Percentiles rank a stretch among this genome's conserved stretches.
phyloP scores from a whole-genome alignment of 2,888 invertebrate genomes.

The Chesias legatella region DNA sequence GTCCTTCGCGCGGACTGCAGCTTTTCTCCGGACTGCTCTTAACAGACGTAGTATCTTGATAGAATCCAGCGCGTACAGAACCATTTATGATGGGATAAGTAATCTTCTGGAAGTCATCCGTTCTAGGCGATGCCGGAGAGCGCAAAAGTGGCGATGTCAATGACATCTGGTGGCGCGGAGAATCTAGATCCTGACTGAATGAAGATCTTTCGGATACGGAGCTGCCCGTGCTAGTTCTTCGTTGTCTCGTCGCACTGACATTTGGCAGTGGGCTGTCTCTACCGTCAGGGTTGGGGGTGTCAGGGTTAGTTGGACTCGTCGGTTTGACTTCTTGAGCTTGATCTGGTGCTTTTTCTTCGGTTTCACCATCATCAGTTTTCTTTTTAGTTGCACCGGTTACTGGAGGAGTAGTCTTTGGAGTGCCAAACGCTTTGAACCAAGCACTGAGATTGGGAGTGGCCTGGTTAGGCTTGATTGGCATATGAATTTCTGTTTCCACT shows the following conservation, averaged over 20 bases:
- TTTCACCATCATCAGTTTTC: conserved; percentile 79
- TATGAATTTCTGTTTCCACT: conserved; percentile 61
- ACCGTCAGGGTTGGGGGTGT: conserved; percentile 65
- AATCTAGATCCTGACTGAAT: conserved; percentile 88
- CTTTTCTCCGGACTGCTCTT: conserved; percentile 92
- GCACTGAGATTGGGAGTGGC: conserved; percentile 93
- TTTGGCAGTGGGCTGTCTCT: conserved; percentile 64
- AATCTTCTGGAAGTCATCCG: conserved; percentile 85
- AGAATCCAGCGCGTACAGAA: conserved; percentile 92
- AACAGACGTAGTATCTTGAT: conserved; percentile 92
- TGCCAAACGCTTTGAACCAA: conserved; percentile 95
- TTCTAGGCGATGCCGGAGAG: conserved; percentile 89
- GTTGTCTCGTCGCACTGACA: conserved; percentile 71
- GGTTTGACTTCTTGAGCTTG: conserved; percentile 48
- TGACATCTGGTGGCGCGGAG: conserved; percentile 86
- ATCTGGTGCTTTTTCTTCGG: conserved; percentile 63
- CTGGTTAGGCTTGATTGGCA: conserved; percentile 69
- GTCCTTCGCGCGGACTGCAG: conserved; percentile 88
- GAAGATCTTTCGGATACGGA: conserved; percentile 89
- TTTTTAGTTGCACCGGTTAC: conserved; percentile 72
- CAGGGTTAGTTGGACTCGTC: conserved; percentile 54
- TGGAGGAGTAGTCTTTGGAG: conserved; percentile 85
- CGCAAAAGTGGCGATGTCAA: conserved; percentile 86
- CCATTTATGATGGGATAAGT: conserved; percentile 89
- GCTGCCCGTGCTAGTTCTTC: conserved; percentile 89